A percentile compares a stretch with the other conserved stretches of the same genome.
phyloP scores from a whole-genome alignment of 64 coral and sea anemone genomes.

The Stichodactyla helianthus region DNA sequence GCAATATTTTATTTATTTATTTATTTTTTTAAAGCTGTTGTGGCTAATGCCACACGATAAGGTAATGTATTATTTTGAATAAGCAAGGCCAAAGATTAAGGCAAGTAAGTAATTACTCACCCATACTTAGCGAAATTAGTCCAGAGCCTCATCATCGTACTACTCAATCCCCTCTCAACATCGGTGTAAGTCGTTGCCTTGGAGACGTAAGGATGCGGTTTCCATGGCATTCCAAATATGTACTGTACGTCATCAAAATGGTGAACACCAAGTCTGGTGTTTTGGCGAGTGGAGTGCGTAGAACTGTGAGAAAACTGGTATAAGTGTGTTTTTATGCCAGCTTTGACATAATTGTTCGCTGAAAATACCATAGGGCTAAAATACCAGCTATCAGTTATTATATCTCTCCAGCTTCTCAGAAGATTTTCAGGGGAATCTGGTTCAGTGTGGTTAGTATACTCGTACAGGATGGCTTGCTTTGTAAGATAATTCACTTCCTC shows the following conservation, averaged over 20 bases:
- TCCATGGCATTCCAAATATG: conserved; percentile 22
- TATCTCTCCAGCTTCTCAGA: background rate
- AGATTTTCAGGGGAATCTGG: conserved; percentile 20
- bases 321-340: conserved; percentile 17
- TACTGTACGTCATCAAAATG: conserved; percentile 38
- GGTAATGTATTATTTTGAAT: too few species aligned
- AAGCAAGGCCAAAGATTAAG: too few species aligned
- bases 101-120: background rate
- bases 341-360: conserved; percentile 6
- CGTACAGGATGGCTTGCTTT: conserved; percentile 18
- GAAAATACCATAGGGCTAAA: background rate
- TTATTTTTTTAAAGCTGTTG: too few species aligned
- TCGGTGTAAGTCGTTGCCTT: conserved; percentile 13
- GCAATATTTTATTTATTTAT: too few species aligned
- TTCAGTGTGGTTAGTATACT: conserved; percentile 36
- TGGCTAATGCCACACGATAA: too few species aligned
- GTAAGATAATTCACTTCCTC: conserved; percentile 8
- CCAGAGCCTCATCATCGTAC: background rate
- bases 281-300: background rate
- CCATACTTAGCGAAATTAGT: conserved; percentile 17
- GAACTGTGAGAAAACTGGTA: conserved; percentile 30
- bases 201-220: background rate
- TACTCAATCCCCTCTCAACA: conserved; percentile 17
- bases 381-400: conserved; percentile 5
- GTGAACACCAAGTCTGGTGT: background rate